Conservation (phyloP, 2,113 vertebrate genomes). For the Neogobius melanostomus region DNA sequence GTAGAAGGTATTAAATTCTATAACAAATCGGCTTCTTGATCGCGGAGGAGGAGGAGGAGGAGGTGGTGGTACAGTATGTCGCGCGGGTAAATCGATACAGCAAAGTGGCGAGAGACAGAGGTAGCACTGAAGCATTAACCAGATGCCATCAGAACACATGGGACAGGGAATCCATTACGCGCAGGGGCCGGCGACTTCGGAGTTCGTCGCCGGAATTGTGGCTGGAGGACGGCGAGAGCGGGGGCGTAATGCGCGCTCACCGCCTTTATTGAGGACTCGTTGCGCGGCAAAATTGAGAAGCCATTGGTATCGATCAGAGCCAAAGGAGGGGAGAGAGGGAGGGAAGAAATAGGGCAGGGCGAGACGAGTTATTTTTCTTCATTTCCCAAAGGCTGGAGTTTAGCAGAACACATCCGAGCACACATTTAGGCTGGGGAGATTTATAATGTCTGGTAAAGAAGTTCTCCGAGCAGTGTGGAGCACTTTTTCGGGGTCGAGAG, state of each 20-base stretch:
- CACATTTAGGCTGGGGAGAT: background rate
- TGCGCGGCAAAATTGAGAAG: conserved; percentile 69
- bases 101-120: conserved; percentile 64
- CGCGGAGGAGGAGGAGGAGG: conserved; percentile 54
- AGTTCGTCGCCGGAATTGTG: conserved; percentile 68
- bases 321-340: conserved; percentile 4
- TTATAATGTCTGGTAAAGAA: conserved; percentile 1
- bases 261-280: conserved; percentile 69
- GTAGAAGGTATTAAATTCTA: conserved; percentile 70
- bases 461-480: conserved; percentile 13
- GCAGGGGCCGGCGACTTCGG: conserved; percentile 26
- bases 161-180: conserved; percentile 73
- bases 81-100: conserved; percentile 75
- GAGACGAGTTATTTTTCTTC: conserved; percentile 31
- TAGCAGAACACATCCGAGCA: conserved; percentile 17
- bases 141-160: conserved; percentile 68
- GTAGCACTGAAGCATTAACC: conserved; percentile 77
- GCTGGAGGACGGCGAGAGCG: conserved; percentile 51
- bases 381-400: conserved; percentile 1
- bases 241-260: conserved; percentile 49
- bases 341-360: background rate
- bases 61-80: conserved; percentile 10
- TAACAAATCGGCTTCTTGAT: conserved; percentile 68
- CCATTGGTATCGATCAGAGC: conserved; percentile 67
- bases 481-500: background rate